Evolutionary conservation across 2,797 vertebrate species (phyloP).

Genomic region (Sciurus vulgaris): DNA sequence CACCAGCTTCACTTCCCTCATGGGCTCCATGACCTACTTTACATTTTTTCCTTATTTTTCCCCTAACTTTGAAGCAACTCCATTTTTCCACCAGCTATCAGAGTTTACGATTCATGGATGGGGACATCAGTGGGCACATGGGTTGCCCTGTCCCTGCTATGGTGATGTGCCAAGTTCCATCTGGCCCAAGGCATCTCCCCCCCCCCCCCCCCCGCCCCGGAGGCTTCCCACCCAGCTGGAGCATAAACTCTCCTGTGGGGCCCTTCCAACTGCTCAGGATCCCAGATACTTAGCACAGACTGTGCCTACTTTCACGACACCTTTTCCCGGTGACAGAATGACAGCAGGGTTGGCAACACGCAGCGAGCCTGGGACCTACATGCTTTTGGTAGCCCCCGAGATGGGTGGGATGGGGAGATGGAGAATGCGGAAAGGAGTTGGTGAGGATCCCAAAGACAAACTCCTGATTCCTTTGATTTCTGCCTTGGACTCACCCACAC

Average conservation of each 20-base stretch:
- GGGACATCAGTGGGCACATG: neutral
- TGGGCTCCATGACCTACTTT: neutral
- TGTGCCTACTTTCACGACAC: neutral
- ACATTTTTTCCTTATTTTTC: neutral
- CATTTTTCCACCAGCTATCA: neutral
- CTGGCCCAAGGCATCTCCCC: rapidly evolving
- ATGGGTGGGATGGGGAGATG: neutral
- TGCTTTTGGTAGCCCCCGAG: neutral
- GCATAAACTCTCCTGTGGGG: neutral
- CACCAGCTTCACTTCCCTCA: neutral
- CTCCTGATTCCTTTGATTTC: neutral
- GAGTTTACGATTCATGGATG: neutral
- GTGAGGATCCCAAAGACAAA: constrained; percentile 38
- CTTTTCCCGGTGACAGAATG: neutral
- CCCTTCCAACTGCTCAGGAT: neutral
- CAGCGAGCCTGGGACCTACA: neutral
- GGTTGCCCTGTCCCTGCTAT: neutral
- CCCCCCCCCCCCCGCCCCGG: rapidly evolving
- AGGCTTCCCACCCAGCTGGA: neutral
- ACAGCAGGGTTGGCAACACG: neutral
- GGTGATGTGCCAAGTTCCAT: neutral
- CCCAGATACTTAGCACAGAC: neutral
- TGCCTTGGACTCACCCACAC: constrained; percentile 71
- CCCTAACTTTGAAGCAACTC: neutral
- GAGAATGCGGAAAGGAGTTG: neutral